Evolutionary conservation across 2,888 invertebrate genomes (phyloP), one percentile per base, ranked within the genome.

Genomic region (Sesia apiformis): DNA sequence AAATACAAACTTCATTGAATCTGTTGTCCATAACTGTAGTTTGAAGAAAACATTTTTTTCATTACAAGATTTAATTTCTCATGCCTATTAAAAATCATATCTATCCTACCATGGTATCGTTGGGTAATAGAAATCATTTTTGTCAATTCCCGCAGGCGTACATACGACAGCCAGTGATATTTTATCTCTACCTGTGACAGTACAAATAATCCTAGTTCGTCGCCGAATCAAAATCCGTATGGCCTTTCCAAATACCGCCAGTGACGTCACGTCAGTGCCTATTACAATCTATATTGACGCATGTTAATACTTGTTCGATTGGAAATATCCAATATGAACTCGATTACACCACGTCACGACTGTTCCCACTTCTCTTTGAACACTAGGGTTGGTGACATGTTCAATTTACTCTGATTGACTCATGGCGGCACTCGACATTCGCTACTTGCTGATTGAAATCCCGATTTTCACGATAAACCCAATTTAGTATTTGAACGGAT

Each of bases 381-480:
- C 75, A 72, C 70, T 63, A 66, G 60, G 66, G 65, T 63, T 62
- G 65, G 66, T 76, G 74, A 76, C 75, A 76, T 72, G 73, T 78
- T 72, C 79, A 78, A 81, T 81, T 81, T 78, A 66, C 64, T 66
- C 75, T 81, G 81, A 82, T 83, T 78, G 80, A 78, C 75, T 81
- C 70, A 74, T 75, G 71, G 71, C 65, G 67, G 69, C 70, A 71
- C 70, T 72, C 76, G 68, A 69, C 76, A 70, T 64, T 60, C 62
- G 63, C 62, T 72, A 73, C 74, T 74, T 69, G 70, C 69, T 76
- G 79, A 80, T 78, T 80, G 78, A 80, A 78, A 77, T 75, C 76
- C 70, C 71, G 72, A 74, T 76, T 77, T 71, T 70, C 58, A 63
- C 69, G 72, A 74, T 74, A 78, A 80, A 81, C 70, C 74, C 77